Evolutionary conservation across 2,113 vertebrate species (phyloP), one percentile per base, ranked within the genome.

Genomic region (Chrysochloris asiatica): DNA sequence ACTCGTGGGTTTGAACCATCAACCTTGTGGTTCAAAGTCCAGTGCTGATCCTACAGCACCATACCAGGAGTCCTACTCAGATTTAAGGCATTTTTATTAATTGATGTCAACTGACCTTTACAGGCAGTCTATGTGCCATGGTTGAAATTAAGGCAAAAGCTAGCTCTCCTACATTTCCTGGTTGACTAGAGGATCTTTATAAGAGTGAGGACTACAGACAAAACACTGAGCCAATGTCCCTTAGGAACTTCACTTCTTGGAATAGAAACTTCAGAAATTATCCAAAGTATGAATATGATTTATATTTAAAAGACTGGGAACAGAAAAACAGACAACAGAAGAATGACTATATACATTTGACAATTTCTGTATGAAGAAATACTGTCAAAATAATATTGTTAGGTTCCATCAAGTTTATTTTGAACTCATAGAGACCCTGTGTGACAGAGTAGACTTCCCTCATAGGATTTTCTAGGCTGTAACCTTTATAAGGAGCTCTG

Each of bases 251-350:
- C 67, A 69, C 41, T 89, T 87, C 30, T 75, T 36, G 17, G 73
- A 86, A 50, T 33, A 56, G 43, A 93, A 28, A n/a, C 14, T 89
- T n/a, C 82, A 21, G 26, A 82, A 73, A 79, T 89, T 72, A 86
- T 78, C 30, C 24, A 52, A 81, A 71, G 19, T 75, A 19, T 69
- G 14, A 89, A 78, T 48, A 77, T 14, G 22, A 54, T 79, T 92
- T 65, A 79, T 69, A 69, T 43, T 91, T 86, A 24, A 76, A 88
- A 88, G n/a, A 48, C 8, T 67, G 10, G 52, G 38, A 88, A 73
- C 24, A 88, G 21, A 6, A 28, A 48, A 82, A 75, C 52, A 50
- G 56, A 69, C 2, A 59, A 76, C 7, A 85, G 63, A 73, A 48
- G 30, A 91, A 80, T 26, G 28, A 33, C 8, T 78, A 50, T 13